Evolutionary conservation across 2,797 vertebrate genomes (phyloP), one percentile per base, ranked within the genome.

Genomic region (Poliocrania exsul): DNA sequence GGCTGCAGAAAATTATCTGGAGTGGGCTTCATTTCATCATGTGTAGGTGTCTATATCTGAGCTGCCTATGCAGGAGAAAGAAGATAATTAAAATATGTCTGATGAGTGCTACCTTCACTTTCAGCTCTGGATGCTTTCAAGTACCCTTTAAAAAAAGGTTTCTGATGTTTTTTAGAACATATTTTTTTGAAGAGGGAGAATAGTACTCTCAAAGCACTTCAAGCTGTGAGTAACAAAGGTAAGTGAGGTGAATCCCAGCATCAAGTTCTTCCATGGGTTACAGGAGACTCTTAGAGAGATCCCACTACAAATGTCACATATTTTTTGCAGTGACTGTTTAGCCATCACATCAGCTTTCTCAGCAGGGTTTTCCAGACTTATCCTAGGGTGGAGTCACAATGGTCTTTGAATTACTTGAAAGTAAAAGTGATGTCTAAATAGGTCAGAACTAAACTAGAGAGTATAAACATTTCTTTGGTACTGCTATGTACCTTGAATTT

Each of bases 331-430:
- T 17, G 35, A 29, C 42, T 81, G n/a, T 18, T 72, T 49, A 33
- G 50, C 49, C 47, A 35, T 42, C 71, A 38, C 2, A 1, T 46
- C 53, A 69, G 26, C 81, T 75, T 75, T 87, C 74, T 89, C 79
- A 58, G n/a, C 49, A 19, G n/a, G 33, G 47, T 25, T 82, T 58
- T 90, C 47, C 9, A 77, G 42, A 33, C 50, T 53, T 53, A 7
- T 57, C 46, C 29, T 23, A 53, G 50, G 20, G 31, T 33, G 38
- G 54, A 24, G 16, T 54, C 67, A n/a, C 0, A 0, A 4, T 17
- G 26, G 13, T 93, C 25, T 64, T 47, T 73, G 56, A 86, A 51
- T 26, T 21, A 80, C 31, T 18, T 75, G 40, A 50, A 81, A 46
- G 14, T n/a, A 9, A 19, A 85, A 82, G 24, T 31, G n/a, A 29